phyloP scores from a whole-genome alignment of 2,888 invertebrate genomes.

The Parnassius orleans region DNA sequence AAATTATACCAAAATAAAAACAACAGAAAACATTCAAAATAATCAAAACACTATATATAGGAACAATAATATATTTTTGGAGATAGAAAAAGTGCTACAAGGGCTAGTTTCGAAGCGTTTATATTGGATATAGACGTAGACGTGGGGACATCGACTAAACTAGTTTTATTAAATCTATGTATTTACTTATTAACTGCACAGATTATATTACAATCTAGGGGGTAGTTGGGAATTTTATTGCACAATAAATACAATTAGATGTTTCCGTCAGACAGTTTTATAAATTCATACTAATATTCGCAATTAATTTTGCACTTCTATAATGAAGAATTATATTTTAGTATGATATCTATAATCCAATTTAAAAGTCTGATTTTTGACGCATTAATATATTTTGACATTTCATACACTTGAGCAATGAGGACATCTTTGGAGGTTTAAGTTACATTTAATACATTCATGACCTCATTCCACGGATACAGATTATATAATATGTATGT shows the following conservation, averaged over 20 bases:
- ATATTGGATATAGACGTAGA: slow-evolving; percentile 6
- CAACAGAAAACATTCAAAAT: slow-evolving; percentile 17
- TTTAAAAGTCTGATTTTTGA: too few relatives aligned
- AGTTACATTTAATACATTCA: background rate
- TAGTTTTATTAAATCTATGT: slow-evolving; percentile 1
- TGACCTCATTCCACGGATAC: background rate
- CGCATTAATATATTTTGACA: too few relatives aligned
- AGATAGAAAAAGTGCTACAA: slow-evolving; percentile 19
- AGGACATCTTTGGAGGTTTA: too few relatives aligned
- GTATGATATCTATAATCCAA: too few relatives aligned
- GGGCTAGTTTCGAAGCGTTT: slow-evolving; percentile 18
- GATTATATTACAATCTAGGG: slow-evolving; percentile 15
- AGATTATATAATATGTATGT: background rate
- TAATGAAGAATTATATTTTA: too few relatives aligned
- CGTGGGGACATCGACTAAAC: slow-evolving; percentile 6
- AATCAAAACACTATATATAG: slow-evolving; percentile 15
- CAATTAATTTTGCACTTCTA: too few relatives aligned
- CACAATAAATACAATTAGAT: background rate
- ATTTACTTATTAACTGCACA: slow-evolving; percentile 9
- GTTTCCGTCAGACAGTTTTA: background rate
- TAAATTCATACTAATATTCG: too few relatives aligned
- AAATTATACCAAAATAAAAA: slow-evolving; percentile 12
- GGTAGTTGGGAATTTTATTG: slow-evolving; percentile 4
- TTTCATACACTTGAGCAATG: too few relatives aligned
- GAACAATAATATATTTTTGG: slow-evolving; percentile 19